A percentile compares a stretch with the other conserved stretches of the same genome.
These are phyloP conservation scores for Hartigia nigra DNA, from an alignment of 2,888 invertebrate genomes.

Conservation along the genomic window DNA sequence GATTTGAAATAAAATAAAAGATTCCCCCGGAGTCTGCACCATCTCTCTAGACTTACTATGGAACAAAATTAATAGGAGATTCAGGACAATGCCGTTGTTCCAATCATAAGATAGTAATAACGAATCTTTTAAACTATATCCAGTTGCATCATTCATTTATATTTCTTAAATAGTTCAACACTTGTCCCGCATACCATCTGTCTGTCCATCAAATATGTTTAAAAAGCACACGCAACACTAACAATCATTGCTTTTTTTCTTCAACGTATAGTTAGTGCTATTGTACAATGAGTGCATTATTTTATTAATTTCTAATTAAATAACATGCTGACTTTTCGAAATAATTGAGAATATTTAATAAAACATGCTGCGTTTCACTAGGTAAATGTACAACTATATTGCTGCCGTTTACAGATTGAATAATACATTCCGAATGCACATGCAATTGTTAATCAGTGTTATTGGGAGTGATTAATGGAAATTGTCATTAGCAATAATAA, in stretches of 20 bases:
- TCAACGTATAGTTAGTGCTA: not conserved
- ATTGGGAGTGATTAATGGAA: not conserved
- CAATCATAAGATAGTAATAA: slow-evolving; percentile 10
- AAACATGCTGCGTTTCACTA: not conserved
- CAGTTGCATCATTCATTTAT: not conserved
- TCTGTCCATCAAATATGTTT: not conserved
- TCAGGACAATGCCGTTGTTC: slow-evolving; percentile 5
- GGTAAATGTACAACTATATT: not conserved
- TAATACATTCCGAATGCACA: not conserved
- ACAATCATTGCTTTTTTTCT: not conserved
- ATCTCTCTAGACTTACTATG: slow-evolving; percentile 82
- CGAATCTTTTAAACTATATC: slow-evolving; percentile 3
- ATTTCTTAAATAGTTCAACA: not conserved
- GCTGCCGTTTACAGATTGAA: not conserved
- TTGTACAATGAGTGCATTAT: not conserved
- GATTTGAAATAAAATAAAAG: slow-evolving; percentile 93
- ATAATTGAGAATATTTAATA: not conserved
- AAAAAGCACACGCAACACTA: not conserved
- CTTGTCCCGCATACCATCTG: not conserved
- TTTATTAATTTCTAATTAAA: not conserved
- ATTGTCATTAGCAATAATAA: not conserved
- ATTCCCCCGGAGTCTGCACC: slow-evolving; percentile 93
- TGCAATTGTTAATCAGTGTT: not conserved
- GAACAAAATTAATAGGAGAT: slow-evolving; percentile 33
- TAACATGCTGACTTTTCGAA: not conserved